Base-by-base conservation (phyloP, 2,888 invertebrate genomes). In the Rhimphoctona megacephalus region DNA sequence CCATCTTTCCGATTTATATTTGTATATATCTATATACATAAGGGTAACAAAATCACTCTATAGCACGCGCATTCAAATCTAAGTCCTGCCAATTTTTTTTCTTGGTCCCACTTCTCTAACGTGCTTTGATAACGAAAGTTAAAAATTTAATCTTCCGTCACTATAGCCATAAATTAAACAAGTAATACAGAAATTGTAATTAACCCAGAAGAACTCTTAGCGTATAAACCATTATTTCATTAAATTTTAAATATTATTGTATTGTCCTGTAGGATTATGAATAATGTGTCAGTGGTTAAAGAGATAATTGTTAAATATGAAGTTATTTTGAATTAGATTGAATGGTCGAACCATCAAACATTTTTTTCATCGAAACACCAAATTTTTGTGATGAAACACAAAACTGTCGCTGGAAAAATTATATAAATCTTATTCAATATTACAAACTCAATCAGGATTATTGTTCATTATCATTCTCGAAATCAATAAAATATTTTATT, bases 31-130 rank as follows among this genome's bases (percentile, higher is more conserved):
- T 78, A 36, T 36, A 72, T 49, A 52, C 54, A 73, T 11, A 67
- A 22, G n/a, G 19, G 36, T 64, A 86, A 81, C 72, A 78, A 86
- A 84, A 83, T 81, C 78, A 81, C 77, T 84, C 83, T 49, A 49
- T 36, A 14, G 36, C 72, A 43, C 52, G 70, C 69, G 30, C 46
- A 72, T 46, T 54, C 70, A 57, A n/a, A 61, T 57, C 70, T 61
- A 14, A 43, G 70, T 61, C 64, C 73, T 74, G 73, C 46, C 79
- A 79, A 85, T 81, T 85, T 81, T 73, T 54, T 61, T 85, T 43
- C 39, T 22, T 25, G 73, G 43, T 57, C 30, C 39, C 64, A 52
- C 64, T 52, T 81, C 66, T 66, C 67, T 81, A 66, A 69, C 54
- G 52, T n/a, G 66, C 72, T 81, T 77, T 77, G 54, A 77, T 81